Conservation (phyloP, 2,888 invertebrate genomes). For the Stenichneumon culpator region DNA sequence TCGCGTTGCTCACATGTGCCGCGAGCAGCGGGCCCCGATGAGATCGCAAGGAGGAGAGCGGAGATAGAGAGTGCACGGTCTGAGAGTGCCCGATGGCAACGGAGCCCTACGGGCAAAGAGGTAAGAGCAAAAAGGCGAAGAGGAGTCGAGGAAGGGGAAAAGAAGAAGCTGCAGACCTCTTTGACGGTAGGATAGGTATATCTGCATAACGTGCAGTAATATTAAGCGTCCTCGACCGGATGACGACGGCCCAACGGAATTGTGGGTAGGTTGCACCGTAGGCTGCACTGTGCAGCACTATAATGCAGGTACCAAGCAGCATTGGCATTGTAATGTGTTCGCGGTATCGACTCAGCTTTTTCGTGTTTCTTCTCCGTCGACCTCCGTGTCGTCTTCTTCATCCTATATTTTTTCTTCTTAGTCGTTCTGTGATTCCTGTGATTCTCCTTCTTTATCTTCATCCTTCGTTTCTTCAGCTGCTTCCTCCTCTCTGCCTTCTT, state of each 20-base stretch:
- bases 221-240: constrained; percentile 76
- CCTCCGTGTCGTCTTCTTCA: too few relatives aligned
- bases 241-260: constrained; percentile 75
- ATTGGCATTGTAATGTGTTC: constrained; percentile 41
- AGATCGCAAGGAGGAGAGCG: constrained; percentile 25
- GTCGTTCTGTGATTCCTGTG: not conserved
- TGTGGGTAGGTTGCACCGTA: constrained; percentile 72
- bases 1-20: constrained; percentile 38
- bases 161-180: constrained; percentile 33
- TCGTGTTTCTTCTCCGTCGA: constrained; percentile 17
- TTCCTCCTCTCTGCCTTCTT: not conserved
- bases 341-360: constrained; percentile 11
- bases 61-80: constrained; percentile 21
- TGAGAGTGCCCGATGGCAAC: constrained; percentile 5
- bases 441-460: not conserved
- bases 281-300: constrained; percentile 38
- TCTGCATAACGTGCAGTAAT: constrained; percentile 79
- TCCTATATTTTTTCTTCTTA: not conserved
- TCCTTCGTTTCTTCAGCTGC: not conserved
- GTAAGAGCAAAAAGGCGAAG: not conserved
- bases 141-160: constrained; percentile 18
- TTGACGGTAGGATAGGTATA: constrained; percentile 53
- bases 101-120: not conserved
- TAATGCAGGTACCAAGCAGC: constrained; percentile 10
- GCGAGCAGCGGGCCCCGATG: constrained; percentile 21